Evolutionary conservation across 92 coral and sea anemone species (phyloP).

Genomic region (Umimayanthus chanpuru): DNA sequence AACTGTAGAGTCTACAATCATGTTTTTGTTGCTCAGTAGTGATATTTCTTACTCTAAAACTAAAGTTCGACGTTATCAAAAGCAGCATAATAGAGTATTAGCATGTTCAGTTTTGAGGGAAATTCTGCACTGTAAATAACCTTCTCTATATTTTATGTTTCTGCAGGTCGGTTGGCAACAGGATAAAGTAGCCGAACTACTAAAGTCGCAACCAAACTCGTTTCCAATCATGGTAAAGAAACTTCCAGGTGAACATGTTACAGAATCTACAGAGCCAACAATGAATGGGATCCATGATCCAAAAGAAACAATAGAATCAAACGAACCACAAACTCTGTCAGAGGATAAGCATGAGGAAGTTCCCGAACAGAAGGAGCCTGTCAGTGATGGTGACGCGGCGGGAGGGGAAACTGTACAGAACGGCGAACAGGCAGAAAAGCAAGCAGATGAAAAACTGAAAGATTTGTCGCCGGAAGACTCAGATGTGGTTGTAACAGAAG

Average conservation of each 20-base stretch:
- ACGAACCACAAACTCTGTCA: background rate
- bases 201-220: slow-evolving; percentile 31
- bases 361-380: background rate
- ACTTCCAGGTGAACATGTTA: slow-evolving; percentile 2
- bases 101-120: background rate
- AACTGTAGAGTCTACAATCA: too few relatives aligned
- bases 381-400: background rate
- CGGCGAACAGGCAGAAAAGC: background rate
- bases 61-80: too few relatives aligned
- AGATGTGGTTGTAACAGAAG: background rate
- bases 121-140: background rate
- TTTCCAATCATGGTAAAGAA: slow-evolving; percentile 40
- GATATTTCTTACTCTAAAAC: background rate
- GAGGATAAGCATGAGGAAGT: background rate
- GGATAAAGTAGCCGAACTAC: slow-evolving; percentile 33
- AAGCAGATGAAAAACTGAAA: background rate
- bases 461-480: background rate
- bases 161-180: slow-evolving; percentile 37
- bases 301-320: background rate
- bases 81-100: too few relatives aligned
- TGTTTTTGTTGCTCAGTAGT: background rate
- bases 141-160: background rate
- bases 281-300: slow-evolving; percentile 22
- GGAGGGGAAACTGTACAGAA: background rate
- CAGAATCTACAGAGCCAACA: background rate